Conservation (phyloP, 2,113 vertebrate species). For the Aldabrachelys gigantea region DNA sequence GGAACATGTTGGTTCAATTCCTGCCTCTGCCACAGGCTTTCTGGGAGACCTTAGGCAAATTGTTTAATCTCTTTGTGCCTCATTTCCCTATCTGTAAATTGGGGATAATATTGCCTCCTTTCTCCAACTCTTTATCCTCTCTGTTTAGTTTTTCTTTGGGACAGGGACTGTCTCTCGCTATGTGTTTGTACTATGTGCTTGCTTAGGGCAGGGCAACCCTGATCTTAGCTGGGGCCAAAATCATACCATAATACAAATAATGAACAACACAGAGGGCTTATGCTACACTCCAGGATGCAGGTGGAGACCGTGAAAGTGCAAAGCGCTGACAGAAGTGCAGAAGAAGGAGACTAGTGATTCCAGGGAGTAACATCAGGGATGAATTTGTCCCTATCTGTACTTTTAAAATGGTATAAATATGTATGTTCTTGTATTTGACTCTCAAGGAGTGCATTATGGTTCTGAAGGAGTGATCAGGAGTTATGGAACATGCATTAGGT, state of each 20-base stretch:
- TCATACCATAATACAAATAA: background rate
- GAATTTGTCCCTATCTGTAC: background rate
- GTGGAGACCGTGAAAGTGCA: background rate
- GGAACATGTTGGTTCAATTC: background rate
- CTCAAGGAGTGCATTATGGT: background rate
- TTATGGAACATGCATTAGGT: background rate
- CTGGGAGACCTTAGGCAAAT: background rate
- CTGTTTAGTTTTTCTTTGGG: background rate
- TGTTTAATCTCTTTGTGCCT: background rate
- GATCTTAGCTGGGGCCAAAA: background rate
- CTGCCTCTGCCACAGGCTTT: background rate
- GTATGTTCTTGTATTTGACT: background rate
- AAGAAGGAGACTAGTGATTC: background rate
- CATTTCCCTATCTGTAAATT: background rate
- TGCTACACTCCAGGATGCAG: background rate
- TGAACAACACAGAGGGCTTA: background rate
- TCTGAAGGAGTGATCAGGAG: rapidly evolving
- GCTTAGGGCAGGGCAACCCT: background rate
- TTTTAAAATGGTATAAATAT: background rate
- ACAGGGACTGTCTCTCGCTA: background rate
- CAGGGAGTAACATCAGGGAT: background rate
- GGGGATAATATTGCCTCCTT: background rate
- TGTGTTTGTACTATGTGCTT: background rate
- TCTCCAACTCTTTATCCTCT: background rate
- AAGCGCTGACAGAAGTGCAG: background rate